A percentile compares a stretch with the other conserved stretches of the same genome.
Conservation (phyloP, 2,113 vertebrate genomes). For the Heteronetta atricapilla region DNA sequence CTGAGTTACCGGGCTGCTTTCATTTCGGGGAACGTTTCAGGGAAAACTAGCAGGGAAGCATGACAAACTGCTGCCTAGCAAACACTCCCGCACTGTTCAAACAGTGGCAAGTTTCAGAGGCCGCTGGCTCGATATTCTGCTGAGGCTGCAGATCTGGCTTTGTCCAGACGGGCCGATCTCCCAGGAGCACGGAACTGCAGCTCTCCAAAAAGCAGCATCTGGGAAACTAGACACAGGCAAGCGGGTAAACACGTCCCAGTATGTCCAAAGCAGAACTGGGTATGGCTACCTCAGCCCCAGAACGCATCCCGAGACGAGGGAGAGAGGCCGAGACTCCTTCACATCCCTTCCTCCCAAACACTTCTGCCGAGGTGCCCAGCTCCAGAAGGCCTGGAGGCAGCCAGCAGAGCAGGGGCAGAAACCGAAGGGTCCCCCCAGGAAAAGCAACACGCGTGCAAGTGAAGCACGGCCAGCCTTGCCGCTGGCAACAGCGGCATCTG, state of each 20-base stretch:
- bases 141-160: slow-evolving; percentile 51
- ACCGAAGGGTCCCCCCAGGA: background rate
- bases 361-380: background rate
- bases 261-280: background rate
- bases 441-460: background rate
- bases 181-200: slow-evolving; percentile 7
- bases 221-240: background rate
- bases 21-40: background rate
- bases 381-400: background rate
- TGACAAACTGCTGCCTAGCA: slow-evolving; percentile 7
- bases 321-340: background rate
- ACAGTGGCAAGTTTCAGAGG: slow-evolving; percentile 42
- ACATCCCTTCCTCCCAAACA: background rate
- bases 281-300: background rate
- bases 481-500: background rate
- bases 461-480: background rate
- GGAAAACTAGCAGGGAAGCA: background rate
- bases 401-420: background rate
- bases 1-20: background rate
- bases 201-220: slow-evolving; percentile 12
- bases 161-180: slow-evolving; percentile 23
- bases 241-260: background rate
- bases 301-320: background rate
- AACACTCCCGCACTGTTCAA: slow-evolving; percentile 20
- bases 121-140: slow-evolving; percentile 29